These are phyloP conservation scores for Clepsis dumicolana DNA, from an alignment of 2,888 invertebrate genomes.

Conservation along the genomic window DNA sequence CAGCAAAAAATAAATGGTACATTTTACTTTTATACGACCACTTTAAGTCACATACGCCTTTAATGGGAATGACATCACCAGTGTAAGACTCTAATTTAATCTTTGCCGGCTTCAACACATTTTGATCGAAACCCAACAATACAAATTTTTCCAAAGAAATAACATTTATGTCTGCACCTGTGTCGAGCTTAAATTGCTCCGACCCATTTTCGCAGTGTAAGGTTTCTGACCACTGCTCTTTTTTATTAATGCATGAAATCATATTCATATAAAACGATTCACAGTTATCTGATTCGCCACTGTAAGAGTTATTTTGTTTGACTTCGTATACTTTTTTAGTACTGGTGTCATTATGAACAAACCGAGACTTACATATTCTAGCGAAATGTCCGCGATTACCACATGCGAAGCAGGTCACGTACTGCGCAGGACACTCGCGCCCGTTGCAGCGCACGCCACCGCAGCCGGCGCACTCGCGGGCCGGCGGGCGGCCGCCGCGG, in stretches of 20 bases:
- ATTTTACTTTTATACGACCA: slow-evolving; percentile 9
- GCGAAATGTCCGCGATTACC: slow-evolving; percentile 5
- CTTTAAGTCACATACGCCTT: slow-evolving; percentile 19
- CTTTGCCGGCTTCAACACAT: slow-evolving; percentile 6
- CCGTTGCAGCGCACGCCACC: too few relatives aligned
- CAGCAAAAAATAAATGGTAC: neutral
- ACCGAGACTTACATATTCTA: slow-evolving; percentile 9
- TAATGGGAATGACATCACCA: slow-evolving; percentile 3
- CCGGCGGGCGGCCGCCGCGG: too few relatives aligned
- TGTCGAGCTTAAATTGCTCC: neutral
- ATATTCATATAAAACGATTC: slow-evolving; percentile 5
- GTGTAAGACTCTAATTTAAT: slow-evolving; percentile 12
- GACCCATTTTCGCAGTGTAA: neutral
- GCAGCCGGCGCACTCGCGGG: too few relatives aligned
- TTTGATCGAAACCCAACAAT: neutral
- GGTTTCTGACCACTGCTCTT: slow-evolving; percentile 16
- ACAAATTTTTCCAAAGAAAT: slow-evolving; percentile 10
- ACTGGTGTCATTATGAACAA: neutral
- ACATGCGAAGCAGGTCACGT: too few relatives aligned
- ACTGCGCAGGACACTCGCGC: too few relatives aligned
- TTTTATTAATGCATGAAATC: neutral
- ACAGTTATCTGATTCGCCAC: neutral
- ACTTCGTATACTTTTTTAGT: slow-evolving; percentile 1
- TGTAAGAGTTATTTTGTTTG: neutral
- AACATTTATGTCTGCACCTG: too few relatives aligned